A percentile compares a stretch with the other conserved stretches of the same genome.
Evolutionary conservation across 2,888 invertebrate genomes (phyloP).

Genomic region (Pandemis corylana): DNA sequence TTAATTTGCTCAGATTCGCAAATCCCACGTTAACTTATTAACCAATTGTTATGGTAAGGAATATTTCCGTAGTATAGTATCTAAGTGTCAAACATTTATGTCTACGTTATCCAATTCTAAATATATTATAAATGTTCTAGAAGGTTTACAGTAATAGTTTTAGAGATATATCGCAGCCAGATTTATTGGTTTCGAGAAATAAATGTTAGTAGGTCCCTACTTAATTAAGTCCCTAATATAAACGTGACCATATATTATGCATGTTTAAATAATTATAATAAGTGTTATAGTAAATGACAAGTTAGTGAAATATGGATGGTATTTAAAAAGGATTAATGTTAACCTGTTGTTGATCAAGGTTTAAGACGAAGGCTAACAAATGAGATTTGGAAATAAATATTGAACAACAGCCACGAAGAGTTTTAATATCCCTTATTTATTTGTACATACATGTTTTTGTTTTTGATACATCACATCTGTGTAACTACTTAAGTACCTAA

Average conservation of each 20-base stretch:
- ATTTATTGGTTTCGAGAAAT: constrained; percentile 4
- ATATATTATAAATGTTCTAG: constrained; percentile 15
- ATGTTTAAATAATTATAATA: constrained; percentile 8
- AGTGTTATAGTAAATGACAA: constrained; percentile 27
- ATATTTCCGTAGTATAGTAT: background rate
- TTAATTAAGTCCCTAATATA: background rate
- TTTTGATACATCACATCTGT: constrained; percentile 45
- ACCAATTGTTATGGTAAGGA: constrained; percentile 1
- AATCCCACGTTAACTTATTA: background rate
- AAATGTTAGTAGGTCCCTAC: background rate
- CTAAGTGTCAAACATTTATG: constrained; percentile 25
- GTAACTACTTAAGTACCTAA: constrained; percentile 38
- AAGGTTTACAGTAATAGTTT: background rate
- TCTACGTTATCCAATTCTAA: constrained; percentile 23
- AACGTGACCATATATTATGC: constrained; percentile 4
- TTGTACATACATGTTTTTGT: constrained; percentile 43
- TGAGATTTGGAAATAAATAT: constrained; percentile 42
- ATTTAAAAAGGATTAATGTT: constrained; percentile 20
- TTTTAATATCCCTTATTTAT: constrained; percentile 45
- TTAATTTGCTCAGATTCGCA: constrained; percentile 13
- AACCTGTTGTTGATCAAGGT: constrained; percentile 18
- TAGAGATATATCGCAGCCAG: background rate
- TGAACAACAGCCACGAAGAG: constrained; percentile 37
- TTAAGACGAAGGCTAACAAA: constrained; percentile 8
- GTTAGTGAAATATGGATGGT: constrained; percentile 9